Evolutionary conservation across 2,113 vertebrate species (phyloP).

Genomic region (Phalacrocorax brasilianus): DNA sequence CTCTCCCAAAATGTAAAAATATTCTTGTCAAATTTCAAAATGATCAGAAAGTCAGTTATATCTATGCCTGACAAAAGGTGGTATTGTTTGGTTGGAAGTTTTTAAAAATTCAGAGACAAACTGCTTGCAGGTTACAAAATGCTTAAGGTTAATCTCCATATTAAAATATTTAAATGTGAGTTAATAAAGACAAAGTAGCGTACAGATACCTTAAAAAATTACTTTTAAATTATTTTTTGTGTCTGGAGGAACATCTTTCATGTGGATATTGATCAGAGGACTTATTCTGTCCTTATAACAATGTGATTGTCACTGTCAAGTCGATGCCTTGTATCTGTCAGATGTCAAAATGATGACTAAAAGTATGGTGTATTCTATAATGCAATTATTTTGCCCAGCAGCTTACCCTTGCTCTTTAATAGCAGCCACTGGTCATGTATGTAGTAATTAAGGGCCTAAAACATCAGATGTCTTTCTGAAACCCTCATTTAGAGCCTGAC

Average conservation of each 20-base stretch:
- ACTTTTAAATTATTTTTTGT: background rate
- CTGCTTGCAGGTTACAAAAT: background rate
- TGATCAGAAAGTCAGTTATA: background rate
- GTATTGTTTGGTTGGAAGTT: background rate
- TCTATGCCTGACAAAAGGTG: background rate
- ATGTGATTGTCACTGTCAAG: background rate
- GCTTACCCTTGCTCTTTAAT: background rate
- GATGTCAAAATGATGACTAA: conserved; percentile 14
- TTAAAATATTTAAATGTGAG: background rate
- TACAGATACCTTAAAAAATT: background rate
- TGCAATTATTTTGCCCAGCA: background rate
- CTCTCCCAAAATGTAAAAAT: background rate
- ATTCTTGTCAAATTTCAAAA: background rate
- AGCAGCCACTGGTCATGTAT: background rate
- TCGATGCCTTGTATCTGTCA: conserved; percentile 29
- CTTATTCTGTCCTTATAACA: background rate
- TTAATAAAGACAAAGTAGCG: background rate
- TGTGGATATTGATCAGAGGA: background rate
- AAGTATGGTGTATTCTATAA: background rate
- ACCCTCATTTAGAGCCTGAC: background rate
- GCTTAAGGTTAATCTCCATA: background rate
- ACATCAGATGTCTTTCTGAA: background rate
- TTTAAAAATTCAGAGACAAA: background rate
- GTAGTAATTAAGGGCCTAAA: background rate
- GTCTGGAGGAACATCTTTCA: background rate